phyloP scores from a whole-genome alignment of 1,140 invertebrate species.

The Neuroterus valhalla region DNA sequence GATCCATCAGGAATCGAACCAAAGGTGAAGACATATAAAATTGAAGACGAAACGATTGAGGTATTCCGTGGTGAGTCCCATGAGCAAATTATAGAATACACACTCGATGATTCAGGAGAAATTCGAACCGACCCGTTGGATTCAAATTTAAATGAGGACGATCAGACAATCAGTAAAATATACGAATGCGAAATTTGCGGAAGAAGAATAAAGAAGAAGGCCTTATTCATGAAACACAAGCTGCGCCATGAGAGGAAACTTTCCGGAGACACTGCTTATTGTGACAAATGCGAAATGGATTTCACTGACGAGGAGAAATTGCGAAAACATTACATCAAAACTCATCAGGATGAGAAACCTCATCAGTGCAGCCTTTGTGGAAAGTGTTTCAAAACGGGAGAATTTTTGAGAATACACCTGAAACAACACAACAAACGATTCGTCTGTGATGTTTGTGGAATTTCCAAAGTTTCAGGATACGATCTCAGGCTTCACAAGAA shows the following conservation, averaged over 20 bases:
- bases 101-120: neutral
- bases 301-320: slow-evolving; percentile 42
- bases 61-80: neutral
- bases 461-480: slow-evolving; percentile 70
- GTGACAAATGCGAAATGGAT: neutral
- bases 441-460: slow-evolving; percentile 89
- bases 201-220: neutral
- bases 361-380: slow-evolving; percentile 72
- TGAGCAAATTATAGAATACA: neutral
- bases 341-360: slow-evolving; percentile 62
- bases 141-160: neutral
- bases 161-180: neutral
- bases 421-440: slow-evolving; percentile 83
- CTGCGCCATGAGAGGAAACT: neutral
- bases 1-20: neutral
- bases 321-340: slow-evolving; percentile 46
- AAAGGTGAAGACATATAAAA: neutral
- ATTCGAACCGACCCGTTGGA: neutral
- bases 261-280: neutral
- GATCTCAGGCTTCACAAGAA: slow-evolving; percentile 57
- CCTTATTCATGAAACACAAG: neutral
- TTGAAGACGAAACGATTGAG: slow-evolving; percentile 25
- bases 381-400: slow-evolving; percentile 77
- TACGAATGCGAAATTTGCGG: neutral
- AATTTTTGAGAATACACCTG: slow-evolving; percentile 66